These are phyloP conservation scores for Triplophysa dalaica DNA, from an alignment of 2,113 vertebrate genomes.

Conservation along the genomic window DNA sequence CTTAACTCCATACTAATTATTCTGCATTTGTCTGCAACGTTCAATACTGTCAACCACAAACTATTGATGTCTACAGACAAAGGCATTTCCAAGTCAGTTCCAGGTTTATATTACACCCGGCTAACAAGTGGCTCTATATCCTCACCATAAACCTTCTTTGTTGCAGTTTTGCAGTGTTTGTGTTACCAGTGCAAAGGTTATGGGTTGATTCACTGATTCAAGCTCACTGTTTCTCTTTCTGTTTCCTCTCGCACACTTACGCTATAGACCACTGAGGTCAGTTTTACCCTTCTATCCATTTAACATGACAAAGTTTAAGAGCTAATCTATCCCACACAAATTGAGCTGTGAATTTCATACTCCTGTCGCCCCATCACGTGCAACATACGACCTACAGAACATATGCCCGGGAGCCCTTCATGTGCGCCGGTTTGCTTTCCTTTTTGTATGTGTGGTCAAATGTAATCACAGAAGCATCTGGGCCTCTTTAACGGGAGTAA, in stretches of 20 bases:
- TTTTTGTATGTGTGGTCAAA: slow-evolving; percentile 78
- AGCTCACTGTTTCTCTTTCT: too few species aligned
- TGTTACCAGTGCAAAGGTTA: not conserved
- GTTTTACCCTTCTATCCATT: not conserved
- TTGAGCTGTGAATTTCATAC: slow-evolving; percentile 28
- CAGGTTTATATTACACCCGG: not conserved
- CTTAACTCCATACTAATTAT: slow-evolving; percentile 9
- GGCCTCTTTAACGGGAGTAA: slow-evolving; percentile 78
- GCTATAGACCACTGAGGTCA: not conserved
- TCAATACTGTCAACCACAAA: not conserved
- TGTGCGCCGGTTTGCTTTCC: slow-evolving; percentile 68
- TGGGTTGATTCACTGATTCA: too few species aligned
- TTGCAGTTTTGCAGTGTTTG: not conserved
- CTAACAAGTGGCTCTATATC: not conserved
- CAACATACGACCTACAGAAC: slow-evolving; percentile 64
- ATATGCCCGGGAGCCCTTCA: slow-evolving; percentile 73
- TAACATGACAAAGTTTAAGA: slow-evolving; percentile 10
- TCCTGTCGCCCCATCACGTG: slow-evolving; percentile 24
- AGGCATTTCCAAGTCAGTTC: not conserved
- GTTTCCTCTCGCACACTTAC: not conserved
- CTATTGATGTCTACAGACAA: not conserved
- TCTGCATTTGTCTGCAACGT: not conserved
- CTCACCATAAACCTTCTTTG: too few species aligned
- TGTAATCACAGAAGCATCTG: slow-evolving; percentile 80
- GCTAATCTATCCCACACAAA: slow-evolving; percentile 30